Evolutionary conservation across 35 echinoderm and acorn worm genomes (phyloP).

Genomic region (Heliocidaris tuberculata): DNA sequence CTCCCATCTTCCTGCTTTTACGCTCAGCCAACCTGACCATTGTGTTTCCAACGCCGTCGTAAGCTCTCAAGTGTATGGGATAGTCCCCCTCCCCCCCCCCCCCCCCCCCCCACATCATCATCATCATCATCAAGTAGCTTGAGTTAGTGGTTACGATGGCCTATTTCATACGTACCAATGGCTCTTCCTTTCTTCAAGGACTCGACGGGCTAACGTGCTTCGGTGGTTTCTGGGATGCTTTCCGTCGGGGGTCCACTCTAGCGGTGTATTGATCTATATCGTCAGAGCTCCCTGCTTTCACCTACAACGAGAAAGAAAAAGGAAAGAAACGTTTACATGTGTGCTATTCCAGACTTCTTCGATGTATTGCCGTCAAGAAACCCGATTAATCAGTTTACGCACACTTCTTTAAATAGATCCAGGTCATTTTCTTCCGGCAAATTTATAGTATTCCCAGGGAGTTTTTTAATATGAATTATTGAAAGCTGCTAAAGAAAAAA

Average conservation of each 20-base stretch:
- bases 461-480: neutral
- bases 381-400: neutral
- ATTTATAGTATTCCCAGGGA: neutral
- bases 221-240: too few relatives aligned
- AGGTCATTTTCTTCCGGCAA: neutral
- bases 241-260: neutral
- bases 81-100: too few relatives aligned
- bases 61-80: too few relatives aligned
- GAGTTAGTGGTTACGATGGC: neutral
- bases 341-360: neutral
- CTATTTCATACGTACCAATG: neutral
- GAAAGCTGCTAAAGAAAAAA: neutral
- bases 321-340: neutral
- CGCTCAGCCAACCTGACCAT: too few relatives aligned
- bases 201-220: neutral
- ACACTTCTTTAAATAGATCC: neutral
- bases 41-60: too few relatives aligned
- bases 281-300: neutral
- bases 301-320: neutral
- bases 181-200: neutral
- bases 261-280: neutral
- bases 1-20: too few relatives aligned
- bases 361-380: neutral
- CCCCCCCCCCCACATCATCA: too few relatives aligned
- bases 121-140: neutral